Evolutionary conservation across 2,797 vertebrate species (phyloP).

Genomic region (Sphenopsis melanotis): DNA sequence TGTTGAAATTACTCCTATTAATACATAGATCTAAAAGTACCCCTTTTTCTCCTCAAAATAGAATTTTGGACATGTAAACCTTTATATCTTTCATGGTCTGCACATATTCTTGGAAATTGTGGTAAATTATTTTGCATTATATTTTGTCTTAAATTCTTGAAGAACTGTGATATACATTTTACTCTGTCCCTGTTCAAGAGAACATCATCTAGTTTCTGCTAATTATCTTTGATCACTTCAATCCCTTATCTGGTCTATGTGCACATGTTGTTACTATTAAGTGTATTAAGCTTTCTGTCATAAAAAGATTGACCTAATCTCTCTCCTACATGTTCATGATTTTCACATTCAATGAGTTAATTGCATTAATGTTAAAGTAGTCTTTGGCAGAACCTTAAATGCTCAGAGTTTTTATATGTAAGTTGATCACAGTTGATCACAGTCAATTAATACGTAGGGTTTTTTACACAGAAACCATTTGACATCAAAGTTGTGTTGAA

Average conservation of each 20-base stretch:
- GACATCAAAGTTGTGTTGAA: background rate
- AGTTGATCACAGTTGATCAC: background rate
- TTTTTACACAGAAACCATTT: background rate
- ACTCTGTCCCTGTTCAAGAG: background rate
- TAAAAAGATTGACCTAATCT: background rate
- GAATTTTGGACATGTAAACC: background rate
- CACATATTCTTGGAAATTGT: background rate
- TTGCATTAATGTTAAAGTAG: background rate
- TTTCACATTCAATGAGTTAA: background rate
- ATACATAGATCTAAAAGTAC: rapidly evolving
- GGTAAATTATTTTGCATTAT: background rate
- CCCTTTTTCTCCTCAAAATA: background rate
- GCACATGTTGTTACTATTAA: background rate
- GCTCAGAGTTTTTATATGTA: background rate
- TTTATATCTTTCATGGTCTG: background rate
- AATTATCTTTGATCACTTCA: background rate
- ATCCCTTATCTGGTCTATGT: background rate
- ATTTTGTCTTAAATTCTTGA: background rate
- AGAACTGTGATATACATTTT: background rate
- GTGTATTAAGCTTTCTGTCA: background rate
- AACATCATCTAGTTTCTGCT: background rate
- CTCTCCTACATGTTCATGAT: background rate
- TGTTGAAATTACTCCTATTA: background rate
- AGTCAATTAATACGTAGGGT: background rate
- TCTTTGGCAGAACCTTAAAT: background rate